Percentiles rank a stretch among this genome's conserved stretches.
phyloP scores from a whole-genome alignment of 2,888 invertebrate genomes.

The Tenthredo notha region DNA sequence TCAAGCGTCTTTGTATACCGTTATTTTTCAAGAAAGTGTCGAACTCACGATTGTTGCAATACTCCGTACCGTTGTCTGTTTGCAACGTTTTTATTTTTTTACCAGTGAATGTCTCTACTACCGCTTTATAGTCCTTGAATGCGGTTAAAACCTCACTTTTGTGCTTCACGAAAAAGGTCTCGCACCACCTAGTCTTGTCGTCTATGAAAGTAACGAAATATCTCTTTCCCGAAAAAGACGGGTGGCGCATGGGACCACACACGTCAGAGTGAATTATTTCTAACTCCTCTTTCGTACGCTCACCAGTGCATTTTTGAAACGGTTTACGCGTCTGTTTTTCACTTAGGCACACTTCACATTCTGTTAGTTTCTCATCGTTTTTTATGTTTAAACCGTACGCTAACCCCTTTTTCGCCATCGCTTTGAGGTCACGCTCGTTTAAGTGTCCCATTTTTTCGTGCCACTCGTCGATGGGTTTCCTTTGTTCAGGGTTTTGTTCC shows the following conservation, averaged over 20 bases:
- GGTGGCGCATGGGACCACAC: conserved; percentile 61
- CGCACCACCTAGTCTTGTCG: conserved; percentile 62
- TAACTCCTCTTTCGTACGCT: conserved; percentile 50
- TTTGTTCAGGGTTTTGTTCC: conserved; percentile 25
- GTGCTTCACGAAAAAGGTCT: conserved; percentile 60
- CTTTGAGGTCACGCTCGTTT: conserved; percentile 54
- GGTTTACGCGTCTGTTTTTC: conserved; percentile 54
- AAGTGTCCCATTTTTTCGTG: conserved; percentile 56
- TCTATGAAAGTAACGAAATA: conserved; percentile 66
- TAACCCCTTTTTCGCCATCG: conserved; percentile 51
- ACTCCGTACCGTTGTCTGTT: conserved; percentile 63
- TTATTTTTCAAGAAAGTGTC: conserved; percentile 59
- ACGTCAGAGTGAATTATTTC: conserved; percentile 65
- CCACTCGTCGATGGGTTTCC: conserved; percentile 52
- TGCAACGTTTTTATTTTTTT: conserved; percentile 60
- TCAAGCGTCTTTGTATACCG: conserved; percentile 64
- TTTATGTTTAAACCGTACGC: conserved; percentile 56
- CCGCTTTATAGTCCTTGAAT: conserved; percentile 57
- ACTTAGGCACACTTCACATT: conserved; percentile 55
- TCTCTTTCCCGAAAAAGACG: conserved; percentile 58
- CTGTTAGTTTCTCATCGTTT: conserved; percentile 46
- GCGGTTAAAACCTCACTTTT: conserved; percentile 59
- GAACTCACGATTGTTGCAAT: conserved; percentile 59
- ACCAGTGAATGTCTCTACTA: conserved; percentile 59
- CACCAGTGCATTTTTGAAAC: conserved; percentile 36